Conservation (phyloP, 1,140 invertebrate species). For the Drosophila nannoptera region DNA sequence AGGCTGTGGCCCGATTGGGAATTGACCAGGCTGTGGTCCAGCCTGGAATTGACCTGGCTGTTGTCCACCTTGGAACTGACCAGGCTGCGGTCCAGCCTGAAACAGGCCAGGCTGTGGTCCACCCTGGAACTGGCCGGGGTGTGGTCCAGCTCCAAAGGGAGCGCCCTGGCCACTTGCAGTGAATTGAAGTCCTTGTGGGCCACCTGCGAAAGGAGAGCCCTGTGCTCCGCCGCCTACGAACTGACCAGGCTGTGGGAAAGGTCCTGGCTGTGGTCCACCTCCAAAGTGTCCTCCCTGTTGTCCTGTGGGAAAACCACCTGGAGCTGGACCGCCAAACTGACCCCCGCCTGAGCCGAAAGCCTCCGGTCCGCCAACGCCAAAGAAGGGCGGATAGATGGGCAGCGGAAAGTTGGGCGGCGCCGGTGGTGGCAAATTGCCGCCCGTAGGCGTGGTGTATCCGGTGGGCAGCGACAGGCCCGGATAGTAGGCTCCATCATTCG, state of each 20-base stretch:
- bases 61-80: conserved; percentile 8
- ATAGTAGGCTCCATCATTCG: conserved; percentile 47
- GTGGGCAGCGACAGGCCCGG: conserved; percentile 43
- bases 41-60: conserved; percentile 17
- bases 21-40: conserved; percentile 6
- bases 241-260: background rate
- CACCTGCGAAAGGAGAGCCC: conserved; percentile 7
- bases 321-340: background rate
- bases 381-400: conserved; percentile 66
- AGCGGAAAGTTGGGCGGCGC: conserved; percentile 62
- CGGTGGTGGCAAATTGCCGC: conserved; percentile 39
- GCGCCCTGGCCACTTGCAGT: too few relatives aligned
- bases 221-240: background rate
- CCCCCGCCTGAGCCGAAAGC: conserved; percentile 8
- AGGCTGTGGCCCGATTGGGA: conserved; percentile 8
- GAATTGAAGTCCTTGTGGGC: background rate
- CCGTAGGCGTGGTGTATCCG: conserved; percentile 55
- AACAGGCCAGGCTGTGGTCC: conserved; percentile 8
- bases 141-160: background rate
- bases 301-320: conserved; percentile 16
- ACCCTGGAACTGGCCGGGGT: background rate
- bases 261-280: conserved; percentile 1
- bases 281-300: conserved; percentile 10
- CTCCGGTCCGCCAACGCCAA: conserved; percentile 27
- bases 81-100: conserved; percentile 10